Percentiles rank a stretch among this genome's conserved stretches.
Conservation (phyloP, 2,113 vertebrate genomes). For the Zosterops lateralis region DNA sequence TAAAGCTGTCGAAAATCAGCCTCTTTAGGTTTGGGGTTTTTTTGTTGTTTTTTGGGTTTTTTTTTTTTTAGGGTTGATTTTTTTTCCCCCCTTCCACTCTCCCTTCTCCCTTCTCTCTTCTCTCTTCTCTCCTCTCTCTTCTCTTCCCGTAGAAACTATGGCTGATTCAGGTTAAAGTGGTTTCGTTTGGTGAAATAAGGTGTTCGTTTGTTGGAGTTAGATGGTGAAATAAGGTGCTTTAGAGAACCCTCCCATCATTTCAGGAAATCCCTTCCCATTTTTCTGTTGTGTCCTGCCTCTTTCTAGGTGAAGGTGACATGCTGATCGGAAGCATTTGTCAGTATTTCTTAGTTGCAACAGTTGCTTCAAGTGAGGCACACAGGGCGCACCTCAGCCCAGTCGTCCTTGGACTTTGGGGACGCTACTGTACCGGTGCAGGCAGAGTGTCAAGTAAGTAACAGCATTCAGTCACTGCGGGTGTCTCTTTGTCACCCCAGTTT, state of each 20-base stretch:
- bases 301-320: neutral
- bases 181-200: neutral
- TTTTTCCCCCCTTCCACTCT: too few species aligned
- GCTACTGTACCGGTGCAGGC: accelerated
- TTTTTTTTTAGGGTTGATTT: neutral
- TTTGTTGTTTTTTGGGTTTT: neutral
- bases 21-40: too few species aligned
- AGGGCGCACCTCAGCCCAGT: neutral
- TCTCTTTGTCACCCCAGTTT: neutral
- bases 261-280: neutral
- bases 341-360: neutral
- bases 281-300: neutral
- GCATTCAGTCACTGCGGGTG: neutral
- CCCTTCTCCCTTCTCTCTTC: too few species aligned
- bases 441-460: neutral
- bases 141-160: neutral
- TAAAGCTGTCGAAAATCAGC: neutral
- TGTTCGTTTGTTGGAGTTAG: neutral
- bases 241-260: neutral
- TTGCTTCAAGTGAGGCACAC: neutral
- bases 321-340: neutral
- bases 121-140: too few species aligned
- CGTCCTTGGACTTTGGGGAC: neutral
- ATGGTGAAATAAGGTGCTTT: neutral
- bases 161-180: neutral